phyloP scores from a whole-genome alignment of 2,797 vertebrate species.

The Gallirallus australis region DNA sequence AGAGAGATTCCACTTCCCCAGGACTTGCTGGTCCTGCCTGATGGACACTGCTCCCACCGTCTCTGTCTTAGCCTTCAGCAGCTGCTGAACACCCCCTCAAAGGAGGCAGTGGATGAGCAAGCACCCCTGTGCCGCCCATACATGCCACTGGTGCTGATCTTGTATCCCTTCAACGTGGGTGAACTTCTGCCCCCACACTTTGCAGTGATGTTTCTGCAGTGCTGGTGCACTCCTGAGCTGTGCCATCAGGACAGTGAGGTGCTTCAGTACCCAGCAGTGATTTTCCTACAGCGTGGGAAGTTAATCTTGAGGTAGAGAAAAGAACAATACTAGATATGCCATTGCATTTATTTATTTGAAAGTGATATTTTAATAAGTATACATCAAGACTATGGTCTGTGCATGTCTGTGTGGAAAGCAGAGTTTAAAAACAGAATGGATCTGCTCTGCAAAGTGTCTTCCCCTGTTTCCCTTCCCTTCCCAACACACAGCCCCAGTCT shows the following conservation, averaged over 20 bases:
- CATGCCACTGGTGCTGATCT: accelerated
- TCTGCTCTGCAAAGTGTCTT: background rate
- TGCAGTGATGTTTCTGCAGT: background rate
- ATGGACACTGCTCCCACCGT: background rate
- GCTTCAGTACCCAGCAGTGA: background rate
- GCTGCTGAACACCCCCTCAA: accelerated
- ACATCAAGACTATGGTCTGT: background rate
- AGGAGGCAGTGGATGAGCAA: background rate
- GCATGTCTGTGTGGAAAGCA: background rate
- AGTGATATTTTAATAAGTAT: slow-evolving; percentile 23
- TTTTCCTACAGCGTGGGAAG: background rate
- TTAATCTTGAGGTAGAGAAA: slow-evolving; percentile 6
- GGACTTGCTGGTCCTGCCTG: background rate
- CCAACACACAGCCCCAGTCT: background rate
- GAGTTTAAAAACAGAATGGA: background rate
- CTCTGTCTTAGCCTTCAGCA: background rate
- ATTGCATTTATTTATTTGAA: slow-evolving; percentile 6
- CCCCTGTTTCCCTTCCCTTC: too few relatives aligned
- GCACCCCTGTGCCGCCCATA: background rate
- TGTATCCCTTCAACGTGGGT: background rate
- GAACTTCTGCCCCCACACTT: background rate
- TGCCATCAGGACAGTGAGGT: background rate
- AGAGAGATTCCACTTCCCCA: background rate
- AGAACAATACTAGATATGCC: background rate
- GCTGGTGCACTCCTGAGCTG: background rate